Base-by-base conservation (phyloP, 2,113 vertebrate species). In the Perca flavescens region DNA sequence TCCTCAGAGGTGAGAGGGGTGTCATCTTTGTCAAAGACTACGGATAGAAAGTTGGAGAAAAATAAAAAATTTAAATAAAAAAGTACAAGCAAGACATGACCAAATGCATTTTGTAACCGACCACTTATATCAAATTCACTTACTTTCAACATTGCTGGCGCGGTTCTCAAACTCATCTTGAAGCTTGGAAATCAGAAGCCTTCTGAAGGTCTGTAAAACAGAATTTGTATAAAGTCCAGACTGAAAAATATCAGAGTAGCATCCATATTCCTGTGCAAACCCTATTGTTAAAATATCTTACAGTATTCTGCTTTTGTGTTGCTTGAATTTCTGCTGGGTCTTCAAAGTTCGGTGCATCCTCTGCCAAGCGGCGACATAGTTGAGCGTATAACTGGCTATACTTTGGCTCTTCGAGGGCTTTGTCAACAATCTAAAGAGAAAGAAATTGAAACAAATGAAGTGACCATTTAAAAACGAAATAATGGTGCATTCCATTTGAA, bases 151-250 rank as follows among this genome's bases (percentile, higher is more conserved):
- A 98, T 99, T 99, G 97, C 94, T 97, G 96, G 98, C 96, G 94
- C 98, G 96, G 90, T 99, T 99, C 94, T 99, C 98, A 97, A 99
- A 99, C 96, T 99, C 98, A 98, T 99, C 98, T 96, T 99, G 98
- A 96, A 99, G 98, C 96, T 99, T 99, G 91, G 97, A 96, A 94
- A 99, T 99, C 95, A 99, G 93, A 96, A 99, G 98, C 95, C 97
- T 95, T 96, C 98, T 97, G 97, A 99, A 99, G 95, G 98, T 99
- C 98, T 99, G 81, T 0, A 54, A 85, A 84, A 40, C 4, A 80
- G 0, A 79, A 50, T 6, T 21, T 10, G 7, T 50, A 77, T 4
- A 84, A 68, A 61, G 40, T 50, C 9, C 15, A 56, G 10, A 25
- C 2, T 14, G 1, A 14, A 36, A 54, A 54, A 73, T 16, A 3